Percentiles rank a stretch among this genome's conserved stretches.
phyloP scores from a whole-genome alignment of 2,113 vertebrate genomes.

The Egretta garzetta region DNA sequence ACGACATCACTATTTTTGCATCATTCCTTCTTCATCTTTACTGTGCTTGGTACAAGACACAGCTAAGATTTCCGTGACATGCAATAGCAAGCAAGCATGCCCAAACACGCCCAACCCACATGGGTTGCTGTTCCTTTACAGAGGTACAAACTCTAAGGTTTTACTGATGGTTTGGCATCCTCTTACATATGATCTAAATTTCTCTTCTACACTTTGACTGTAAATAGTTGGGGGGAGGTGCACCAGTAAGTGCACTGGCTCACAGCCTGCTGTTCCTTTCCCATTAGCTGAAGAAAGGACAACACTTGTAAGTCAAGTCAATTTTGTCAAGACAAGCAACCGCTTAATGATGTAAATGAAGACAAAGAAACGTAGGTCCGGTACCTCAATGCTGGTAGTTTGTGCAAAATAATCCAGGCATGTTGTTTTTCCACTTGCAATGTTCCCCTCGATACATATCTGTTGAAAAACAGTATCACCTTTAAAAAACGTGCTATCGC shows the following conservation, averaged over 20 bases:
- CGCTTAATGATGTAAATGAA: background rate
- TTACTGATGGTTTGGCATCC: background rate
- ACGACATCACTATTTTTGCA: background rate
- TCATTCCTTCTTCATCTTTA: background rate
- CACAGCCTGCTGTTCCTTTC: background rate
- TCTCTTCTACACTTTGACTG: background rate
- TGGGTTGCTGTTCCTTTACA: background rate
- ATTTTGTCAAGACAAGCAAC: background rate
- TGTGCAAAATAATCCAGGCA: conserved; percentile 92
- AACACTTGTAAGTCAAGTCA: background rate
- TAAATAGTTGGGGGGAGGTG: rapidly evolving
- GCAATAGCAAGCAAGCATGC: background rate
- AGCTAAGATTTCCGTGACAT: background rate
- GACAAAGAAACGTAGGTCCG: background rate
- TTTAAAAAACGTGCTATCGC: rapidly evolving
- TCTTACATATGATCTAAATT: background rate
- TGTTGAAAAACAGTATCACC: conserved; percentile 58
- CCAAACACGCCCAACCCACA: background rate
- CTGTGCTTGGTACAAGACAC: background rate
- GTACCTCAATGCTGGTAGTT: conserved; percentile 84
- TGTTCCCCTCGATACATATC: conserved; percentile 94
- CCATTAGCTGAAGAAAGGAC: background rate
- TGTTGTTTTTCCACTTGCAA: conserved; percentile 95
- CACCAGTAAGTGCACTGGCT: background rate
- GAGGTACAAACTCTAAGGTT: background rate